Percentiles rank a stretch among this genome's conserved stretches.
Evolutionary conservation across 2,797 vertebrate species (phyloP).

Genomic region (Linurgus olivaceus): DNA sequence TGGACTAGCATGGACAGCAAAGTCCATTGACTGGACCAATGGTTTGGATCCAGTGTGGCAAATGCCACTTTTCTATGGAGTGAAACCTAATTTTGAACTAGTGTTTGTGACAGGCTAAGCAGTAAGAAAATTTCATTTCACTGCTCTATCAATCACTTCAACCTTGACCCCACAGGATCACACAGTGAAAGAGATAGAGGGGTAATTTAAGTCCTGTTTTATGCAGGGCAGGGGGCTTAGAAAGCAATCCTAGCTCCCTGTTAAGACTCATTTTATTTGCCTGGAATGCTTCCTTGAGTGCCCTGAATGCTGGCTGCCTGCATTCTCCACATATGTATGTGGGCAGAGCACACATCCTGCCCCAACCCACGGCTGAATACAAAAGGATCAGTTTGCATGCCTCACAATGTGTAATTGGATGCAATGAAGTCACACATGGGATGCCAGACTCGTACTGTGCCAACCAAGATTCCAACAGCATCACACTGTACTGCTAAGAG

Average conservation of each 20-base stretch:
- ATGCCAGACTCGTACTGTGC: background rate
- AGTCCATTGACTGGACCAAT: background rate
- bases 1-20: background rate
- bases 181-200: conserved; percentile 29
- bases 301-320: background rate
- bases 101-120: conserved; percentile 34
- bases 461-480: background rate
- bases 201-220: conserved; percentile 56
- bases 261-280: conserved; percentile 54
- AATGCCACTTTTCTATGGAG: conserved; percentile 18
- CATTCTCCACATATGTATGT: background rate
- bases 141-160: conserved; percentile 59
- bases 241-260: conserved; percentile 57
- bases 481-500: background rate
- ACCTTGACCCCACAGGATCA: conserved; percentile 47
- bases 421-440: background rate
- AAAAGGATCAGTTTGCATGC: background rate
- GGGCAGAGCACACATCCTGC: background rate
- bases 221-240: conserved; percentile 63
- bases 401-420: background rate
- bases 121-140: conserved; percentile 68
- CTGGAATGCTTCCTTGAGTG: conserved; percentile 6
- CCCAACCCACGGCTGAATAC: background rate
- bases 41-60: background rate
- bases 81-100: conserved; percentile 43